Percentiles rank a stretch among this genome's conserved stretches.
These are phyloP conservation scores for Callyntrura sp. DNA, from an alignment of 2,888 invertebrate genomes.

Conservation along the genomic window DNA sequence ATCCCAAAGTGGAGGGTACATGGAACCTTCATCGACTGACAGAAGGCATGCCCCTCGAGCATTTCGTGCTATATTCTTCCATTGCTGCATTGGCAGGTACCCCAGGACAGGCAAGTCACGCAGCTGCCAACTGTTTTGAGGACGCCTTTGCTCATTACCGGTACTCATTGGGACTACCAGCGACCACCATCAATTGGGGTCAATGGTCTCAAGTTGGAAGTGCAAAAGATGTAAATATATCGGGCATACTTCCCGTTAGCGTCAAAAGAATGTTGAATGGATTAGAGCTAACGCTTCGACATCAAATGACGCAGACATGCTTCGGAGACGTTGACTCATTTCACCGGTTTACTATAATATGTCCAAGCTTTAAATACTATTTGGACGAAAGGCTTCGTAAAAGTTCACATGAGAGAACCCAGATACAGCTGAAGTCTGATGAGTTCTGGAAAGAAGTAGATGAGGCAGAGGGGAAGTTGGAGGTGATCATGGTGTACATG, in stretches of 20 bases:
- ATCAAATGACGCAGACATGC: constrained; percentile 4
- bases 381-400: constrained; percentile 53
- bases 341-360: neutral
- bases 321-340: constrained; percentile 27
- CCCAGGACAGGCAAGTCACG: constrained; percentile 33
- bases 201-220: constrained; percentile 54
- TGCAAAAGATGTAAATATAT: neutral
- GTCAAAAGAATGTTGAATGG: constrained; percentile 28
- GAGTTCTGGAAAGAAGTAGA: constrained; percentile 66
- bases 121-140: constrained; percentile 46
- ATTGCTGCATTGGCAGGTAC: neutral
- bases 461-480: constrained; percentile 25
- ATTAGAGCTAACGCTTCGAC: constrained; percentile 49
- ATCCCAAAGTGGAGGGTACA: constrained; percentile 60
- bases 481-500: constrained; percentile 45
- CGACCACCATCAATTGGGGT: constrained; percentile 72
- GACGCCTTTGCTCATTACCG: constrained; percentile 65
- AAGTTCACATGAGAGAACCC: neutral
- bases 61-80: constrained; percentile 50
- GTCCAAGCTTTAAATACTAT: constrained; percentile 20
- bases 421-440: constrained; percentile 4
- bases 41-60: neutral
- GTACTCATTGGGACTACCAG: constrained; percentile 55
- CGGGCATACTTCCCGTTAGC: neutral
- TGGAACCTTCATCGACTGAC: constrained; percentile 69